These are phyloP conservation scores for Steinernema hermaphroditum DNA, from an alignment of 2,888 invertebrate species.

Conservation along the genomic window DNA sequence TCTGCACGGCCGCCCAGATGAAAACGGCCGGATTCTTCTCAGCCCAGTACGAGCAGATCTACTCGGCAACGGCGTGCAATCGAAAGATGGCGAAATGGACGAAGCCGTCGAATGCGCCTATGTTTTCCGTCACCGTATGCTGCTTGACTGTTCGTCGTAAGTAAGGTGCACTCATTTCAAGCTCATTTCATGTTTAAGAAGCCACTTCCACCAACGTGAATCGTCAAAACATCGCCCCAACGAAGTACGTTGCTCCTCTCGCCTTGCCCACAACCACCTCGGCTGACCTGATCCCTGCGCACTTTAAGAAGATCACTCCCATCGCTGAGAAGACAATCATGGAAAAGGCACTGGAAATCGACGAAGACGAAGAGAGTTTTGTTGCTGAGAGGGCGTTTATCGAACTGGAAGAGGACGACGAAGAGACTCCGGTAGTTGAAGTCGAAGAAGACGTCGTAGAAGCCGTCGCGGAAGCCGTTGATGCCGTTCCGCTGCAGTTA, in stretches of 20 bases:
- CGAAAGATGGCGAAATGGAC: not conserved
- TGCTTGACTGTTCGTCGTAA: not conserved
- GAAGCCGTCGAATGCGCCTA: not conserved
- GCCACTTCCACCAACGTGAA: not conserved
- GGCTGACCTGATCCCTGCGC: not conserved
- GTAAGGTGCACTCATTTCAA: not conserved
- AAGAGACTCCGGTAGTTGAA: too few relatives aligned
- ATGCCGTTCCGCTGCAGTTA: too few relatives aligned
- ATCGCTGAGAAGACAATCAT: not conserved
- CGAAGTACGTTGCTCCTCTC: not conserved
- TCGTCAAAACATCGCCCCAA: not conserved
- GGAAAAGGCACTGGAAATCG: not conserved
- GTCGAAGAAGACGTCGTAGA: too few relatives aligned
- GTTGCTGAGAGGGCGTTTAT: too few relatives aligned
- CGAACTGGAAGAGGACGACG: too few relatives aligned
- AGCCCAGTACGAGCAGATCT: not conserved
- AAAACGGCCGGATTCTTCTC: not conserved
- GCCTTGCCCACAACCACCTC: not conserved
- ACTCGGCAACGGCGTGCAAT: not conserved
- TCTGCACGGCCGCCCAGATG: not conserved
- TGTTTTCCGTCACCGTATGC: slow-evolving; percentile 2
- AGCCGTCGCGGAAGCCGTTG: too few relatives aligned
- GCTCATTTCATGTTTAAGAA: not conserved
- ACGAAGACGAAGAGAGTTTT: not conserved
- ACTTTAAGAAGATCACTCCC: not conserved